Conservation (phyloP, 2,888 invertebrate genomes). For the Pterostichus niger region DNA sequence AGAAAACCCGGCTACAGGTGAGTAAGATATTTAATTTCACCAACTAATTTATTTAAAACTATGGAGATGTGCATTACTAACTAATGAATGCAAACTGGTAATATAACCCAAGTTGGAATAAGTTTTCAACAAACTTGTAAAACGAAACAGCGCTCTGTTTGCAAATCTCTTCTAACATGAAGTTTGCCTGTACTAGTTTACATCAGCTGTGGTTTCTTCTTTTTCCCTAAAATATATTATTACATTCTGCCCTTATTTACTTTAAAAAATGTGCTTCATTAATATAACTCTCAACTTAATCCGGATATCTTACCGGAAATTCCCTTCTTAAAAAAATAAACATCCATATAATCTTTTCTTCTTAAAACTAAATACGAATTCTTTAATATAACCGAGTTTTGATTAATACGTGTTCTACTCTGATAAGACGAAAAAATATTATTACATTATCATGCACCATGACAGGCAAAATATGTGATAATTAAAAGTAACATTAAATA, state of each 20-base stretch:
- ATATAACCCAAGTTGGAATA: conserved; percentile 26
- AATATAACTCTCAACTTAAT: conserved; percentile 34
- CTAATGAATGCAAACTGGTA: conserved; percentile 37
- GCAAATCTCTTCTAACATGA: conserved; percentile 29
- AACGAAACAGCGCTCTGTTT: conserved; percentile 26
- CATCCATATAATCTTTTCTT: no score
- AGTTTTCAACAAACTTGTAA: conserved; percentile 8
- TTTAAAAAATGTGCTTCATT: conserved; percentile 26
- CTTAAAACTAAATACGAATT: no score
- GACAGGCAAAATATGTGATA: no score
- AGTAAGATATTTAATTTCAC: not conserved
- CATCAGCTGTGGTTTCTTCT: conserved; percentile 15
- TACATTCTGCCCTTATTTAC: not conserved
- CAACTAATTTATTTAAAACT: not conserved
- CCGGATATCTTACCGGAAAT: conserved; percentile 9
- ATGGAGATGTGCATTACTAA: conserved; percentile 12
- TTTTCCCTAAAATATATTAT: conserved; percentile 16
- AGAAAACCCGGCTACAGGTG: no score
- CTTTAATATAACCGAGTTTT: no score
- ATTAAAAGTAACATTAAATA: no score
- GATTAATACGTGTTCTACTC: no score
- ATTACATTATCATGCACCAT: no score
- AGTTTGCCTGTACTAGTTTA: not conserved
- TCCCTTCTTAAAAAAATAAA: conserved; percentile 1
- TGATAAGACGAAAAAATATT: no score